A percentile compares a stretch with the other conserved stretches of the same genome.
Evolutionary conservation across 2,888 invertebrate genomes (phyloP).

Genomic region (Diaprepes abbreviatus): DNA sequence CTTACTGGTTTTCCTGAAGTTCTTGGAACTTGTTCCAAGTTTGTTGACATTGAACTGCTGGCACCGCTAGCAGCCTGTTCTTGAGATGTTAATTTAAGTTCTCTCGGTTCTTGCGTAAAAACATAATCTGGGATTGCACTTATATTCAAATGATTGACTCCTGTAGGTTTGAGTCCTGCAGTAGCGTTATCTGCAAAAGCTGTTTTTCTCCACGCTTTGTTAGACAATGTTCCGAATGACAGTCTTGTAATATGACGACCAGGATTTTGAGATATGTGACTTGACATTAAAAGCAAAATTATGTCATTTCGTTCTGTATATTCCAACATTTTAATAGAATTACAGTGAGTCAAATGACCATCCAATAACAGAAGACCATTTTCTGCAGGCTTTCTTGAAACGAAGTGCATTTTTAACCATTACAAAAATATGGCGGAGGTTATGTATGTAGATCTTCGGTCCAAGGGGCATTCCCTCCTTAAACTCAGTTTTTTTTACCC

Average conservation of each 20-base stretch:
- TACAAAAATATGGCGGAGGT: not conserved
- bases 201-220: slow-evolving; percentile 21
- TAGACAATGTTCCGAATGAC: slow-evolving; percentile 31
- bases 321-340: not conserved
- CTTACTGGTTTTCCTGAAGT: no score
- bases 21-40: no score
- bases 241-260: slow-evolving; percentile 26
- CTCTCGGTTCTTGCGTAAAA: no score
- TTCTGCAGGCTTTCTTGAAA: not conserved
- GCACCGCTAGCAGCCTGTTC: no score
- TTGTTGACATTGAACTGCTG: no score
- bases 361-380: not conserved
- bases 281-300: slow-evolving; percentile 9
- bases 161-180: slow-evolving; percentile 4
- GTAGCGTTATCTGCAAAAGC: slow-evolving; percentile 30
- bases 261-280: slow-evolving; percentile 23
- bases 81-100: no score
- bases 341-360: not conserved
- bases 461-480: slow-evolving; percentile 53
- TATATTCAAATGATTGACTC: slow-evolving; percentile 7
- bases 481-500: slow-evolving; percentile 56
- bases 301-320: no score
- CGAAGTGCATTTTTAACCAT: not conserved
- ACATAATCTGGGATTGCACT: slow-evolving; percentile 9
- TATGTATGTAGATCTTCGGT: not conserved